These are phyloP conservation scores for Eustalomyia histrio DNA, from an alignment of 2,888 invertebrate genomes.

Conservation along the genomic window DNA sequence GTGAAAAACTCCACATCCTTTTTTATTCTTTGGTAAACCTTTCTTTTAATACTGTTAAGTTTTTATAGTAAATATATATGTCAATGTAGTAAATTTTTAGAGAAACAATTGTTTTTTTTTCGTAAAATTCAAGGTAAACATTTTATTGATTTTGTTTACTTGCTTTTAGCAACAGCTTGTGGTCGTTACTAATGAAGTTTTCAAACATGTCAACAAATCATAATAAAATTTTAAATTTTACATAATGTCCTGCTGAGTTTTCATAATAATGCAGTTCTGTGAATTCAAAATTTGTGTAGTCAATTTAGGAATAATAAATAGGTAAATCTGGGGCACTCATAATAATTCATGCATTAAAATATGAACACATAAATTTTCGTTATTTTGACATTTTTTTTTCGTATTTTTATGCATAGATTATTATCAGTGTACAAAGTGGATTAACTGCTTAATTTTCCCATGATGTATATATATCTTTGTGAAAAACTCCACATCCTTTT, in stretches of 20 bases:
- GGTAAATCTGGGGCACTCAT: too few relatives aligned
- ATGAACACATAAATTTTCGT: too few relatives aligned
- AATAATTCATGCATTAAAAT: too few relatives aligned
- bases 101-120: constrained; percentile 43
- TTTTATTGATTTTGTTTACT: constrained; percentile 18
- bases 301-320: too few relatives aligned
- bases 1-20: constrained; percentile 29
- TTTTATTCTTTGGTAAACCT: background rate
- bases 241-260: background rate
- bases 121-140: constrained; percentile 8
- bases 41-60: background rate
- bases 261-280: background rate
- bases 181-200: constrained; percentile 35
- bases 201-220: constrained; percentile 1
- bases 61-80: background rate
- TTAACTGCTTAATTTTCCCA: too few relatives aligned
- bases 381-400: too few relatives aligned
- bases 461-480: too few relatives aligned
- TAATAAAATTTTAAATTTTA: background rate
- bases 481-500: too few relatives aligned
- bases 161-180: constrained; percentile 35
- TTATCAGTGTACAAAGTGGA: too few relatives aligned
- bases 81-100: constrained; percentile 1
- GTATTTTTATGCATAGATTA: too few relatives aligned
- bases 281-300: background rate